Conservation (phyloP, 2,888 invertebrate species). For the Drosophila paracracens region DNA sequence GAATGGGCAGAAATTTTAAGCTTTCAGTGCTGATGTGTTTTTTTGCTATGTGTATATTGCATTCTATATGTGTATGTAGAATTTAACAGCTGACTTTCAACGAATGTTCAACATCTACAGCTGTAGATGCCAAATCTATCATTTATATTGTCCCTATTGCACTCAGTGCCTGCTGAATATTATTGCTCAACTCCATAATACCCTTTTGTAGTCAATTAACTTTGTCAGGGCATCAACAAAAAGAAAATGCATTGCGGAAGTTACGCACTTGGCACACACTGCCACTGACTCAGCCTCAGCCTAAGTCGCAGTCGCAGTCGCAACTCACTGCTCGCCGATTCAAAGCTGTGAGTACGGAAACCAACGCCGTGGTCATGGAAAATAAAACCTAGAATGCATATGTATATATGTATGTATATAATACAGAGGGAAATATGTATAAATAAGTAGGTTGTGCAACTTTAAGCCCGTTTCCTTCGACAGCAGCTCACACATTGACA, state of each 20-base stretch:
- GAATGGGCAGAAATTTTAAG: not conserved
- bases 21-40: not conserved
- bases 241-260: conserved; percentile 37
- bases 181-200: not conserved
- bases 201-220: not conserved
- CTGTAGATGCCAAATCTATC: not conserved
- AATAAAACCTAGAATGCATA: conserved; percentile 57
- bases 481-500: conserved; percentile 60
- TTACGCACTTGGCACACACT: conserved; percentile 70
- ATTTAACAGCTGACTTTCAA: not conserved
- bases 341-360: conserved; percentile 34
- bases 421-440: conserved; percentile 3
- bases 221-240: conserved; percentile 14
- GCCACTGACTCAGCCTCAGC: conserved; percentile 10
- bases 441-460: conserved; percentile 44
- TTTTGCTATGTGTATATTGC: too few relatives aligned
- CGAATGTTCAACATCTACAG: not conserved
- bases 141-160: not conserved
- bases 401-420: not conserved
- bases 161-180: not conserved
- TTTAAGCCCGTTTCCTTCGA: conserved; percentile 51
- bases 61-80: not conserved
- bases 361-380: conserved; percentile 54
- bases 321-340: conserved; percentile 8
- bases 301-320: conserved; percentile 3